Evolutionary conservation across 2,797 vertebrate genomes (phyloP), one percentile per base, ranked within the genome.

Genomic region (Delichon dasypus): DNA sequence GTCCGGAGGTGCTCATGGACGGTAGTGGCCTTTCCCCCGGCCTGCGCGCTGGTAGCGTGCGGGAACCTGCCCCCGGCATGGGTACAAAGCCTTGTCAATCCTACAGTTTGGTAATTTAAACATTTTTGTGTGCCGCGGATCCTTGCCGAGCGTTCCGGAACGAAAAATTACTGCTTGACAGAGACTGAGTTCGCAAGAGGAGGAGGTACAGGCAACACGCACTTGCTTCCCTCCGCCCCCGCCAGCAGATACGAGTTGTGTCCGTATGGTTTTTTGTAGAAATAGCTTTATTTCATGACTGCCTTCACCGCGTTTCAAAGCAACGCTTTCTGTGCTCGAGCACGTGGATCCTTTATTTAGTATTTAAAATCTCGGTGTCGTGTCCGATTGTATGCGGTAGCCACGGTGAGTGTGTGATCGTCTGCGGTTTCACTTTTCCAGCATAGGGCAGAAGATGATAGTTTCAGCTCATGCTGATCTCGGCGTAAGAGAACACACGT

Each of bases 71-170:
- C 30, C 32, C 26, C 7, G 5, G 34, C 5, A 12, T 11, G 38
- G 5, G 2, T 55, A 8, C 9, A 20, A 5, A 70, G 29, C 11
- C 29, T 21, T 30, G 45, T 19, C 57, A 9, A 20, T 18, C 10
- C 3, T 7, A 1, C 38, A 6, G 8, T 54, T 62, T 1, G 20
- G 16, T 29, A 19, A 16, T 1, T 26, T 30, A 14, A 61, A 58
- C 21, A 1, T 15, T 67, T 85, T n/a, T 13, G 13, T 8, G 0
- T 18, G 82, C 11, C 2, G 27, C n/a, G 9, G 10, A 11, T 38
- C 9, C 16, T 36, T 54, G 58, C 26, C 2, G 27, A 21, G 30
- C 8, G 19, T 73, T 80, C 51, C 32, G 36, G 47, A 51, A 19
- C 30, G 72, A 57, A 80, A 15, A 27, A 11, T 57, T 18, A 27